phyloP scores from a whole-genome alignment of 1,140 invertebrate species.

The Brachionus rotundiformis region DNA sequence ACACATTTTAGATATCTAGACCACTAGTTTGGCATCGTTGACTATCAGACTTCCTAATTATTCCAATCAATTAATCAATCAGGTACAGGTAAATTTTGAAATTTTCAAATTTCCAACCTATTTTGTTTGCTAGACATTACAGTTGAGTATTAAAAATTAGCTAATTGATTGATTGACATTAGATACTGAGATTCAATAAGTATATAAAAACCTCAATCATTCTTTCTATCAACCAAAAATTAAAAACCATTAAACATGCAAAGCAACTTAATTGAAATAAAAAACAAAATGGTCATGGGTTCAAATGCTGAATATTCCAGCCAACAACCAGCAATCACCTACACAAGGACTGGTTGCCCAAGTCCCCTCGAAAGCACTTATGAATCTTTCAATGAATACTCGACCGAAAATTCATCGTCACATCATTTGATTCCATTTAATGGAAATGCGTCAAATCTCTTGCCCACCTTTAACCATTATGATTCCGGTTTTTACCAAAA shows the following conservation, averaged over 20 bases:
- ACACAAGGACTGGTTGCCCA: background rate
- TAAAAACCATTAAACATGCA: background rate
- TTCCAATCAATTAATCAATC: conserved; percentile 42
- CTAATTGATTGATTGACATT: conserved; percentile 42
- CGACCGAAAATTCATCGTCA: background rate
- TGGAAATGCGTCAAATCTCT: background rate
- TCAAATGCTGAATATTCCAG: background rate
- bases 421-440: background rate
- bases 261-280: background rate
- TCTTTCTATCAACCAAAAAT: background rate
- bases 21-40: background rate
- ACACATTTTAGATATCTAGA: conserved; percentile 13
- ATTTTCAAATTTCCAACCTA: background rate
- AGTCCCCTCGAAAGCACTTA: background rate
- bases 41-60: conserved; percentile 42
- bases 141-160: conserved; percentile 41
- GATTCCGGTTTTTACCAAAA: conserved; percentile 4
- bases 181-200: background rate
- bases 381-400: background rate
- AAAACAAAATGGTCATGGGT: background rate
- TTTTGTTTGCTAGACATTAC: conserved; percentile 34
- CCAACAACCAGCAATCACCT: background rate
- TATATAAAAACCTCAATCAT: background rate
- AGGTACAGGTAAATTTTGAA: background rate
- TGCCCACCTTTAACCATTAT: background rate